Evolutionary conservation across 2,113 vertebrate species (phyloP), one percentile per base, ranked within the genome.

Genomic region (Sakesphorus luctuosus): DNA sequence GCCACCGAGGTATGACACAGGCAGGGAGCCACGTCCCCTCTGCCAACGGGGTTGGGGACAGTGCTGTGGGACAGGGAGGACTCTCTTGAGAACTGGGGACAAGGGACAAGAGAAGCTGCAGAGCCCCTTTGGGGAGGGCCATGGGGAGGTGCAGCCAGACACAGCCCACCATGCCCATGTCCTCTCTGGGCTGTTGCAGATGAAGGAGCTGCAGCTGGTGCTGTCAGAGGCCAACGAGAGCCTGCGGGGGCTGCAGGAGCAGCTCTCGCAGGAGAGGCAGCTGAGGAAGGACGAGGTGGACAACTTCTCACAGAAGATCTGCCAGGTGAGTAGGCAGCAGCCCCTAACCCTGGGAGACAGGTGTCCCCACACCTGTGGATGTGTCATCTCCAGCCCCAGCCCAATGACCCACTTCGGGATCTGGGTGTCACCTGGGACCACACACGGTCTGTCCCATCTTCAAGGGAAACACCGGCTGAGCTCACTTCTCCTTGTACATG

Each of bases 261-360:
- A 99, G 93, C 98, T 99, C 49, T 97, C 98, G 2, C 98, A 98
- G 93, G 99, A 99, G 93, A 98, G 97, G 81, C 98, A 98, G 91
- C 97, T 98, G 47, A 98, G 98, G 84, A 98, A 98, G 89, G 98
- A 99, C 3, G 98, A 98, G 84, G 96, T 98, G 28, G 98, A 98
- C 36, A 97, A 93, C 89, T 98, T 98, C 94, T 97, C 98, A 14
- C 97, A 98, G 96, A 99, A 98, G 97, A 96, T 99, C 91, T 97
- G 98, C 91, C 99, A 99, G 98, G 99, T 99, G 90, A 58, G 98
- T 79, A 4, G 44, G 24, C 36, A 76, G 49, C 59, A 71, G n/a
- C 40, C 46, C 35, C 1, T 0, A 5, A 19, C 29, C 38, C 25
- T 59, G 23, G 18, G 43, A 74, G 28, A 40, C 1, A 2, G 18